Percentiles rank a stretch among this genome's conserved stretches.
Conservation (phyloP, 2,888 invertebrate genomes). For the Agonopterix heracliana region DNA sequence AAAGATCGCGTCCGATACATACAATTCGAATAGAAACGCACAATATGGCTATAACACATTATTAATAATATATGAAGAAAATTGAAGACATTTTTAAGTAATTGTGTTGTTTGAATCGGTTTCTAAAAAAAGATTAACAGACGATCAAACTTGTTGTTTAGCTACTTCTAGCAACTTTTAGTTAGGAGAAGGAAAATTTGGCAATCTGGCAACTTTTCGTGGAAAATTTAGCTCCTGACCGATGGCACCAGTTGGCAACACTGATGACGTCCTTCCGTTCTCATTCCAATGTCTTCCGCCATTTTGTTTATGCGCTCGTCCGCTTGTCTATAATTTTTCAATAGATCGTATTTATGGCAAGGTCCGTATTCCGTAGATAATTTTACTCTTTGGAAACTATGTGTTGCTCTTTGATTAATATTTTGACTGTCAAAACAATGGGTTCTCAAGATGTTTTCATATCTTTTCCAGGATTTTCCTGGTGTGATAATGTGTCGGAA, state of each 20-base stretch:
- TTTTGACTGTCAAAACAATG: constrained; percentile 60
- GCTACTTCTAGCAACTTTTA: too few relatives aligned
- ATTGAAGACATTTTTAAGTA: too few relatives aligned
- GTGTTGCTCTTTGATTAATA: constrained; percentile 53
- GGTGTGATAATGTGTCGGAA: constrained; percentile 29
- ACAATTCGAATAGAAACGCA: too few relatives aligned
- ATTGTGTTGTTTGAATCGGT: too few relatives aligned
- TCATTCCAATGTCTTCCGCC: constrained; percentile 29
- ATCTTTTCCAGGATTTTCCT: constrained; percentile 50
- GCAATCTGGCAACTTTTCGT: too few relatives aligned
- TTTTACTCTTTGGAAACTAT: constrained; percentile 61
- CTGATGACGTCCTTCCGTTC: background rate
- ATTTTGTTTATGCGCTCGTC: constrained; percentile 39
- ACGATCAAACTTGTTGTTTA: too few relatives aligned
- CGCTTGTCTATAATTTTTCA: constrained; percentile 67
- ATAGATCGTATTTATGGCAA: constrained; percentile 68
- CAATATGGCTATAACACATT: too few relatives aligned
- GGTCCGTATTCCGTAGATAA: constrained; percentile 77
- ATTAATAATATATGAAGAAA: too few relatives aligned
- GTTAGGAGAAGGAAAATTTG: too few relatives aligned
- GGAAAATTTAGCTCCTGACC: too few relatives aligned
- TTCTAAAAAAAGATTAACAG: too few relatives aligned
- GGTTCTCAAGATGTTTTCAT: constrained; percentile 26
- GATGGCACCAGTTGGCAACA: background rate
- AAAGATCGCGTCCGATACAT: too few relatives aligned